Conservation (phyloP, 2,888 invertebrate genomes). For the Danaus chrysippus region DNA sequence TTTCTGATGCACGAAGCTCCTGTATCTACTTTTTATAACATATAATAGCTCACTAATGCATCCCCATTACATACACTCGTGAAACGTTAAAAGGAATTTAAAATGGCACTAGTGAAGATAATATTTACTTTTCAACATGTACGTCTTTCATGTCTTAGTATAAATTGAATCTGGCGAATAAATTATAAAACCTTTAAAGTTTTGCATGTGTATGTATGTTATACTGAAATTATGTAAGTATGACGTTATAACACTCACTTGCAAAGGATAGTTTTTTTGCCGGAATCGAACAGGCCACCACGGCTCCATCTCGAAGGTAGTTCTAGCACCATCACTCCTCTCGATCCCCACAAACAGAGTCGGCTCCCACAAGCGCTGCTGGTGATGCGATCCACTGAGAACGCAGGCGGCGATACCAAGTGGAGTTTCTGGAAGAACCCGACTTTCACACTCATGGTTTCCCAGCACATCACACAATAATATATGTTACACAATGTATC, state of each 20-base stretch:
- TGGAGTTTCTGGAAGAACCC: constrained; percentile 80
- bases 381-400: constrained; percentile 82
- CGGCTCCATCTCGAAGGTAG: constrained; percentile 86
- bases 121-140: too few relatives aligned
- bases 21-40: too few relatives aligned
- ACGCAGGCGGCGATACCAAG: constrained; percentile 83
- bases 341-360: constrained; percentile 83
- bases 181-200: neutral
- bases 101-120: constrained; percentile 1
- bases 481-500: too few relatives aligned
- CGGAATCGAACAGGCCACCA: constrained; percentile 82
- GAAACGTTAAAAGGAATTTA: constrained; percentile 8
- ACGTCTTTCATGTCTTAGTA: too few relatives aligned
- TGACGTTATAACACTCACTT: constrained; percentile 75
- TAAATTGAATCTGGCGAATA: too few relatives aligned
- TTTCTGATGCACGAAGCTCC: too few relatives aligned
- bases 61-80: too few relatives aligned
- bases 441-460: neutral
- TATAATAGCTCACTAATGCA: too few relatives aligned
- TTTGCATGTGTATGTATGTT: neutral
- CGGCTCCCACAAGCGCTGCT: constrained; percentile 83
- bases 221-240: neutral
- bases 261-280: constrained; percentile 83
- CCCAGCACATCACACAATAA: too few relatives aligned
- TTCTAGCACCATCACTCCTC: constrained; percentile 84